Evolutionary conservation across 2,797 vertebrate genomes (phyloP), one percentile per base, ranked within the genome.

Genomic region (Melanotaenia trifasciata): DNA sequence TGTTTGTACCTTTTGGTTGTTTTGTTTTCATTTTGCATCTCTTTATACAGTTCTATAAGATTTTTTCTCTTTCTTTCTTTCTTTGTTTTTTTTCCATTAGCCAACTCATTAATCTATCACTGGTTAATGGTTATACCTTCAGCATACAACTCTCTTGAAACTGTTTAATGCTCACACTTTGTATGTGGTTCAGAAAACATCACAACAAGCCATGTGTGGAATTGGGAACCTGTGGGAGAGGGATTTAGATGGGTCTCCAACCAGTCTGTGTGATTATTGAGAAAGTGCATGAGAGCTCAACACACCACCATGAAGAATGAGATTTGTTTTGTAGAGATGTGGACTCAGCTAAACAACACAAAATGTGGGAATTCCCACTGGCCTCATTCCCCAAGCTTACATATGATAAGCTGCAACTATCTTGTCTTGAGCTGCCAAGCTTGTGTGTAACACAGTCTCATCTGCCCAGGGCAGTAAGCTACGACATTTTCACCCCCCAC

Each of bases 391-490:
- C 75, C 51, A 0, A 78, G 84, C 86, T 84, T 79, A 83, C 81
- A 82, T 79, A 80, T 78, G 87, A 92, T 90, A 91, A 90, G 87
- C 87, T 59, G 70, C 74, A 85, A 80, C 81, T 83, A 87, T 85
- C 78, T 20, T 76, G 77, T 85, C 77, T 86, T 74, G 74, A 87
- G 86, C 70, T 32, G 74, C 84, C 81, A 86, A 89, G 69, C 62
- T 62, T 69, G 72, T 80, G 74, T 82, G 67, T 83, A 85, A 75
- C 72, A 80, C 63, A 53, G 78, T 61, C 72, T 90, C 89, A 84
- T 91, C 85, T 83, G 79, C 81, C 74, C 71, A 11, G 51, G 60
- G 74, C 83, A 83, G 74, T 51, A 77, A 78, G 77, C 83, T 86
- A 33, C 85, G 82, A 87, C 90, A 85, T 87, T 83, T 81, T 56